Percentiles rank a stretch among this genome's conserved stretches.
These are phyloP conservation scores for Coracias cyanogaster DNA, from an alignment of 2,797 vertebrate genomes.

Conservation along the genomic window DNA sequence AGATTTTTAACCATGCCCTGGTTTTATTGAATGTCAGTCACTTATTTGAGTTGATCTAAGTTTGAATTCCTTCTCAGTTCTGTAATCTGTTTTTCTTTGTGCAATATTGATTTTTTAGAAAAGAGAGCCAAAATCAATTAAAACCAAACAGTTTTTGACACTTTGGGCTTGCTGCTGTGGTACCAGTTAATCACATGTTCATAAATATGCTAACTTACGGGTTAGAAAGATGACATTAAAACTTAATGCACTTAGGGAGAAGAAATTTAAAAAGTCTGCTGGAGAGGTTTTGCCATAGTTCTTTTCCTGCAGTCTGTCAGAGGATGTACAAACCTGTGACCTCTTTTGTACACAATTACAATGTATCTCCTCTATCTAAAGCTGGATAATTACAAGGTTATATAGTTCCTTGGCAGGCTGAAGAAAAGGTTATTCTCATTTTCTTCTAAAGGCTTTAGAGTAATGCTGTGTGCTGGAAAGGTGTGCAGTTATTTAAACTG, in stretches of 20 bases:
- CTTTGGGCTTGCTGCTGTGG: constrained; percentile 9
- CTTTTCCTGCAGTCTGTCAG: constrained; percentile 70
- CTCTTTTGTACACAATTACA: constrained; percentile 79
- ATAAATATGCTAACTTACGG: constrained; percentile 71
- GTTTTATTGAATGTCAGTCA: neutral
- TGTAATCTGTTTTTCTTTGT: neutral
- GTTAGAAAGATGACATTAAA: constrained; percentile 75
- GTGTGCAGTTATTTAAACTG: constrained; percentile 16
- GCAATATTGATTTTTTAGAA: neutral
- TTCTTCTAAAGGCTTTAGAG: constrained; percentile 60
- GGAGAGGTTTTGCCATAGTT: constrained; percentile 62
- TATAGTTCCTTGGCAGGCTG: constrained; percentile 69
- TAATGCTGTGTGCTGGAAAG: constrained; percentile 57
- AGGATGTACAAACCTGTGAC: constrained; percentile 77
- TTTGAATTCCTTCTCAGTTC: neutral
- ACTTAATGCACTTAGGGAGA: constrained; percentile 71
- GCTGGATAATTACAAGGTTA: constrained; percentile 80
- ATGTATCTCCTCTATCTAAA: constrained; percentile 79
- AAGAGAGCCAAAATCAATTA: constrained; percentile 71
- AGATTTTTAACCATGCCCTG: neutral
- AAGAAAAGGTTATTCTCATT: constrained; percentile 77
- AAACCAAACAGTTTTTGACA: constrained; percentile 56
- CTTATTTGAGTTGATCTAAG: neutral
- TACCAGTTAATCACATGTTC: constrained; percentile 75
- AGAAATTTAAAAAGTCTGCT: constrained; percentile 76